Base-by-base conservation (phyloP, 1,140 invertebrate genomes). In the Daktulosphaira vitifoliae region DNA sequence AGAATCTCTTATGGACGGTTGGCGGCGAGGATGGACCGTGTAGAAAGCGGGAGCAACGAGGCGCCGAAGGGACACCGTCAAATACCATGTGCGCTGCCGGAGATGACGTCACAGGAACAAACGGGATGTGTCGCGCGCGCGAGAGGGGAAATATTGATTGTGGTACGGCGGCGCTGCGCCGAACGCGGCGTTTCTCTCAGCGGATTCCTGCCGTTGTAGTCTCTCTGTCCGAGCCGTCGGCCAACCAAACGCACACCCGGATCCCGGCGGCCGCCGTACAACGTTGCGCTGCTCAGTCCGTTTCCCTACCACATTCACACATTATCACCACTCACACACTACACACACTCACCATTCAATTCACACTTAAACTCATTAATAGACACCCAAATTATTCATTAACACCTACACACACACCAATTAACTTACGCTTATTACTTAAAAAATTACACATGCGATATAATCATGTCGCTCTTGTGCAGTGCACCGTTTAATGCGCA, bases 121-220 rank as follows among this genome's bases (percentile, higher is more conserved):
- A 38, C 39, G 65, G 68, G 16, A 68, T 68, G 37, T 68, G 71
- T 29, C 68, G 68, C 15, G 73, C 77, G 1, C 75, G 74, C 15
- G 69, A 82, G 8, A 73, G 78, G 13, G 74, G 76, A 46, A 23
- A 50, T 49, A 48, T 52, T 50, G 54, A 56, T 44, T 80, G 80
- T 9, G 82, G 79, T 69, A 77, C 80, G 0, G 72, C 78, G n/a
- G 80, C 81, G 54, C 54, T 59, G 54, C 54, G 54, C 39, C 54
- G 54, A 46, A 37, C 54, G 54, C 22, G 38, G 54, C 54, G 39
- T 59, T 59, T 59, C 54, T 59, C 54, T 59, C 54, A 20, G 39
- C 54, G 54, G 54, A 59, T 59, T 44, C 39, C 39, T 59, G 54
- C 54, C 54, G 54, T 39, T 23, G 54, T 59, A 42, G 38, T 44